A percentile compares a stretch with the other conserved stretches of the same genome.
These are phyloP conservation scores for Anthonomus grandis DNA, from an alignment of 1,140 invertebrate species.

Conservation along the genomic window DNA sequence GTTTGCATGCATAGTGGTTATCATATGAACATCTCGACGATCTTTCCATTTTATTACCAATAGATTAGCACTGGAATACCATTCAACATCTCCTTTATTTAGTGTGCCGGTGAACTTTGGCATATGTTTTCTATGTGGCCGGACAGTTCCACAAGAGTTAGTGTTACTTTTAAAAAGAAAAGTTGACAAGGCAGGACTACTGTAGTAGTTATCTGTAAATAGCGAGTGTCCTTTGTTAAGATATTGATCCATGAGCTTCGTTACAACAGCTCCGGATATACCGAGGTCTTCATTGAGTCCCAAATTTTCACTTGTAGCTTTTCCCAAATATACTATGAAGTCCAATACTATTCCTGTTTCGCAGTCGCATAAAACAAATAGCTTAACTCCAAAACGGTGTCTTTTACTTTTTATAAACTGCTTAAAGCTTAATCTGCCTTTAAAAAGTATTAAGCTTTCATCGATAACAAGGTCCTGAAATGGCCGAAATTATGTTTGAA, in stretches of 20 bases:
- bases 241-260: slow-evolving; percentile 37
- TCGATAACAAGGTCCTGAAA: slow-evolving; percentile 31
- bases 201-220: slow-evolving; percentile 47
- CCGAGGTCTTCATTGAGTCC: neutral
- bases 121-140: too few species aligned
- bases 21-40: too few species aligned
- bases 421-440: slow-evolving; percentile 43
- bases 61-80: too few species aligned
- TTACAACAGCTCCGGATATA: slow-evolving; percentile 41
- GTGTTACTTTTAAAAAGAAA: too few species aligned
- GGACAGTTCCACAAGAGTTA: too few species aligned
- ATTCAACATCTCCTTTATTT: too few species aligned
- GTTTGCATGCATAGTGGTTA: too few species aligned
- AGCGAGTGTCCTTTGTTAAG: slow-evolving; percentile 42
- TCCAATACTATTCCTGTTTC: slow-evolving; percentile 16
- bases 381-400: slow-evolving; percentile 21
- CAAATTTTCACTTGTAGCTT: neutral
- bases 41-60: too few species aligned
- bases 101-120: too few species aligned
- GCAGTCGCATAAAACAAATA: slow-evolving; percentile 15
- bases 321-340: slow-evolving; percentile 19
- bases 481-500: slow-evolving; percentile 22
- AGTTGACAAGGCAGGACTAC: too few species aligned
- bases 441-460: slow-evolving; percentile 40
- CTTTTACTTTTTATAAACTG: slow-evolving; percentile 46